A percentile compares a stretch with the other conserved stretches of the same genome.
phyloP scores from a whole-genome alignment of 2,113 vertebrate species.

The Platycercus adscitus region DNA sequence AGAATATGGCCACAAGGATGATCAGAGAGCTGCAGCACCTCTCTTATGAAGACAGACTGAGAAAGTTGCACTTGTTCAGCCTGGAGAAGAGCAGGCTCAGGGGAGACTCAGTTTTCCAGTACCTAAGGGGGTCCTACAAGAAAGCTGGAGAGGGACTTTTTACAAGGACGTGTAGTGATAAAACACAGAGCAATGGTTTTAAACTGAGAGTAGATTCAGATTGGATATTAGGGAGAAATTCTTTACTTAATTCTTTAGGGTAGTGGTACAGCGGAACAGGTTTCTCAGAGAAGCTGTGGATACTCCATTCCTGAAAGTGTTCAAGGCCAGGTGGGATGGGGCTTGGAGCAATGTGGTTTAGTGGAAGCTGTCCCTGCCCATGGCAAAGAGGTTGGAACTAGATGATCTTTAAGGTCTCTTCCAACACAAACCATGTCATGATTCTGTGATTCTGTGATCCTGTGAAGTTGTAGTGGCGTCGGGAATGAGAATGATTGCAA shows the following conservation, averaged over 20 bases:
- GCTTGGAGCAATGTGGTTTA: not conserved
- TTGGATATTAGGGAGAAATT: not conserved
- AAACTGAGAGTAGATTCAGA: not conserved
- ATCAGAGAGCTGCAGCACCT: not conserved
- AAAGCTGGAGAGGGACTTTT: not conserved
- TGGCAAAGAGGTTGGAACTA: not conserved
- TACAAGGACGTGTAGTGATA: not conserved
- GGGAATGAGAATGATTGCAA: not conserved
- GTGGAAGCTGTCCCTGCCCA: not conserved
- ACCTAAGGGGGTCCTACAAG: not conserved
- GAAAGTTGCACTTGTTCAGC: not conserved
- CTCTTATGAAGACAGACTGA: not conserved
- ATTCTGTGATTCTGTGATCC: not conserved
- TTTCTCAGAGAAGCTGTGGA: not conserved
- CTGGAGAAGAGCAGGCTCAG: not conserved
- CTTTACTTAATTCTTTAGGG: not conserved
- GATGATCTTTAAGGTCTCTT: not conserved
- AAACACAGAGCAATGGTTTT: not conserved
- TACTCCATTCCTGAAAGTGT: too few relatives aligned
- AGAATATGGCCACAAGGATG: not conserved
- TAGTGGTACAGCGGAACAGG: not conserved
- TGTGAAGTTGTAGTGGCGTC: rapidly evolving
- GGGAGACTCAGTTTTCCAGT: not conserved
- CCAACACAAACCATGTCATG: not conserved
- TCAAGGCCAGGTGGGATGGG: not conserved